Base-by-base conservation (phyloP, 1,140 invertebrate species). In the Mya arenaria region DNA sequence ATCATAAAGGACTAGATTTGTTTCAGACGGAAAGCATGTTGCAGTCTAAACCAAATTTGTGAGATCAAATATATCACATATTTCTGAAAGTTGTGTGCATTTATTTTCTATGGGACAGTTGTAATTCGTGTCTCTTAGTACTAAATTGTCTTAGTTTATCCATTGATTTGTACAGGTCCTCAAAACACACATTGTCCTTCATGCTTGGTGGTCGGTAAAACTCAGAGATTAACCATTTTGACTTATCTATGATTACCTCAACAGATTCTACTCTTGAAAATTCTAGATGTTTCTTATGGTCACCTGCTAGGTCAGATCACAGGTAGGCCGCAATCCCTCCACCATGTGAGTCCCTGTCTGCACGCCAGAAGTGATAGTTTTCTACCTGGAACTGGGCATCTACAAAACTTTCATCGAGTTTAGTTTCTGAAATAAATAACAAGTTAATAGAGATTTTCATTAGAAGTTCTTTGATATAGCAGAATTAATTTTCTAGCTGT, bases 361-460 rank as follows among this genome's bases (percentile, higher is more conserved):
- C 60, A 39, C 48, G 19, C 44, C 36, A 75, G 1, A 82, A 36
- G 30, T 56, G 25, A 41, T 55, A 75, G 37, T 75, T 75, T 17
- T 82, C 72, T 19, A 82, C 58, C 23, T 36, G 34, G 30, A 82
- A 82, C 25, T 60, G 44, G 3, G 80, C 71, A 52, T 82, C 36
- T 10, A 63, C 25, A 25, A 82, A 82, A 68, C 62, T 41, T 15
- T 36, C 72, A 60, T 82, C 71, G 4, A 82, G n/a, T 48, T 74
- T 82, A 2, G 71, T 68, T 48, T 82, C 80, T 41, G 80, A 66
- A 19, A 74, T 48, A 60, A 82, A 82, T 34, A 82, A 44, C 19
- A 74, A 48, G 30, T 69, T 44, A 48, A 69, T 10, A 25, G 39
- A 15, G 39, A 48, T 69, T 69, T 48, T 52, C 66, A 69, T 3